Conservation (phyloP, 1,140 invertebrate genomes). For the Drosophila athabasca region DNA sequence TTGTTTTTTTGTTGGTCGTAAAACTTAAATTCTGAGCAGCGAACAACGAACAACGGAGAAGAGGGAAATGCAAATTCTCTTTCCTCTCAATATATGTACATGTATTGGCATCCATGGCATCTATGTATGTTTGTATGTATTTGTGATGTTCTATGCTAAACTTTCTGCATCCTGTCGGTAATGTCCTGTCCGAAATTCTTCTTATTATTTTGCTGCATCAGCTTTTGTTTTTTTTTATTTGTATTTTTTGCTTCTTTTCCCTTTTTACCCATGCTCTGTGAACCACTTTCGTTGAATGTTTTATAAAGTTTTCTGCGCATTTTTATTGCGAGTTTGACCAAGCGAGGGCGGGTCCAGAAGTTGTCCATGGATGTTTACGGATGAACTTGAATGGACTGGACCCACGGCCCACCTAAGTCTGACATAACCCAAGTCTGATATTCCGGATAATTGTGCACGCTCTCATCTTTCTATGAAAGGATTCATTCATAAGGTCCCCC, state of each 20-base stretch:
- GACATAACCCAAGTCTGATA: too few species aligned
- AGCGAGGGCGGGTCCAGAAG: not conserved
- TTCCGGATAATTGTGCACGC: too few species aligned
- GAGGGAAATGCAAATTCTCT: slow-evolving; percentile 6
- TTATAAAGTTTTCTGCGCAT: slow-evolving; percentile 16
- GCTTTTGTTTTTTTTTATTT: slow-evolving; percentile 40
- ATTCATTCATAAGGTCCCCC: too few species aligned
- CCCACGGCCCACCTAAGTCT: too few species aligned
- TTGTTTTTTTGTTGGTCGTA: slow-evolving; percentile 27
- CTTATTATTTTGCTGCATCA: slow-evolving; percentile 53
- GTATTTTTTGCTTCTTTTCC: slow-evolving; percentile 22
- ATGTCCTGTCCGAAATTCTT: slow-evolving; percentile 36
- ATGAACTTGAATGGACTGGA: too few species aligned
- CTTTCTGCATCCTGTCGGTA: slow-evolving; percentile 42
- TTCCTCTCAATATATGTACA: slow-evolving; percentile 29
- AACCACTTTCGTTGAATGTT: slow-evolving; percentile 5
- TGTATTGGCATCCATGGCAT: not conserved
- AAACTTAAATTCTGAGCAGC: slow-evolving; percentile 25
- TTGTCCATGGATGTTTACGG: not conserved
- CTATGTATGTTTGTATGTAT: not conserved
- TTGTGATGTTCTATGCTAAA: slow-evolving; percentile 48
- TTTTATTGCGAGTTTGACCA: slow-evolving; percentile 23
- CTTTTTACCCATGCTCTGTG: slow-evolving; percentile 4
- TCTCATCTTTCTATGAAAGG: too few species aligned
- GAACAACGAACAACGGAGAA: not conserved